phyloP scores from a whole-genome alignment of 2,888 invertebrate species.

The Siphlonurus alternatus region DNA sequence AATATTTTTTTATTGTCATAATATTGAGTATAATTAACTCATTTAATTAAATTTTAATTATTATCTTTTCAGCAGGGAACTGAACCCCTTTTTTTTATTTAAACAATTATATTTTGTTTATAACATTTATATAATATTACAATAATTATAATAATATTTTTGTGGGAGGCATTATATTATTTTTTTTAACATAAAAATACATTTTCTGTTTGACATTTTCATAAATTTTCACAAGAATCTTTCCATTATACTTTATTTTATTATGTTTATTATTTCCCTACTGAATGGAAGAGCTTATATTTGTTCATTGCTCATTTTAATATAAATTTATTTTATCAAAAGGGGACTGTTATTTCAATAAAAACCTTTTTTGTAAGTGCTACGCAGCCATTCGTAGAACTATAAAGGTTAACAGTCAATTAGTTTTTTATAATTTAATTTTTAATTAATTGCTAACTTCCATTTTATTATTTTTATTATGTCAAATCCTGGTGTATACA shows the following conservation, averaged over 20 bases:
- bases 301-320: neutral
- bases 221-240: neutral
- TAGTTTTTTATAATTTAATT: neutral
- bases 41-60: neutral
- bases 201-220: neutral
- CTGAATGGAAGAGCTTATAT: neutral
- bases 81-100: neutral
- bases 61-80: neutral
- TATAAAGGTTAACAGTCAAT: neutral
- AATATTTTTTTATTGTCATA: neutral
- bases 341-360: neutral
- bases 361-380: neutral
- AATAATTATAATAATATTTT: neutral
- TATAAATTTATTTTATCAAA: neutral
- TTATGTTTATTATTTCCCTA: neutral
- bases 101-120: neutral
- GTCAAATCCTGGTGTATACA: neutral
- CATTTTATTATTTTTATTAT: neutral
- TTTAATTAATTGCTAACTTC: neutral
- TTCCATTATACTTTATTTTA: neutral
- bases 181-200: neutral
- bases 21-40: neutral
- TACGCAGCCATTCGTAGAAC: neutral
- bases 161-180: neutral
- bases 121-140: neutral